Evolutionary conservation across 1,140 invertebrate genomes (phyloP).

Genomic region (Phocides pigmalion): DNA sequence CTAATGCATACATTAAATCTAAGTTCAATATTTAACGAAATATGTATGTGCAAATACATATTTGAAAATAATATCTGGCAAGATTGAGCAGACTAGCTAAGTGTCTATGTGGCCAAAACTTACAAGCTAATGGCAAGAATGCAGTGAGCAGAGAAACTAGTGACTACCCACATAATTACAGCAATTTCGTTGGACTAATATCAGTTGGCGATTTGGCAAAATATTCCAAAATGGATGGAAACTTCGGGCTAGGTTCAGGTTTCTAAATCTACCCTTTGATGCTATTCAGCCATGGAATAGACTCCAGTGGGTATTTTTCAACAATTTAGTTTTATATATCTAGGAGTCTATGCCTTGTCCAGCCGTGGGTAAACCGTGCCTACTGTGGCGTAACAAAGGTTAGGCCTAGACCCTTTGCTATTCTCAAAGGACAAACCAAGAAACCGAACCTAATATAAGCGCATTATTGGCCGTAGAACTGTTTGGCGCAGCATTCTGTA

Average conservation of each 20-base stretch:
- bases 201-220: conserved; percentile 19
- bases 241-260: conserved; percentile 1
- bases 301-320: no score
- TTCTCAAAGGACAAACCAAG: conserved; percentile 7
- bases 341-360: no score
- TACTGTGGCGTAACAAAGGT: no score
- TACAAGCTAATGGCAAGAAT: conserved; percentile 69
- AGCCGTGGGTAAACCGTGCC: no score
- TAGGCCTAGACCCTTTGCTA: neutral
- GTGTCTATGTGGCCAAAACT: conserved; percentile 60
- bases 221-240: conserved; percentile 31
- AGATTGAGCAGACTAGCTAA: conserved; percentile 54
- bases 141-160: conserved; percentile 50
- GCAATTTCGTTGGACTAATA: conserved; percentile 25
- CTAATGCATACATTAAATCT: neutral
- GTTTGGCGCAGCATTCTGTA: conserved; percentile 21
- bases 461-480: conserved; percentile 10
- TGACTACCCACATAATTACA: conserved; percentile 20
- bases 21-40: conserved; percentile 12
- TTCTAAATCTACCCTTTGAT: conserved; percentile 1
- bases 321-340: no score
- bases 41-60: neutral
- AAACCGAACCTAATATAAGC: conserved; percentile 14
- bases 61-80: conserved; percentile 35
- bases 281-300: neutral